Evolutionary conservation across 1,140 invertebrate genomes (phyloP).

Genomic region (Subanguina moxae): DNA sequence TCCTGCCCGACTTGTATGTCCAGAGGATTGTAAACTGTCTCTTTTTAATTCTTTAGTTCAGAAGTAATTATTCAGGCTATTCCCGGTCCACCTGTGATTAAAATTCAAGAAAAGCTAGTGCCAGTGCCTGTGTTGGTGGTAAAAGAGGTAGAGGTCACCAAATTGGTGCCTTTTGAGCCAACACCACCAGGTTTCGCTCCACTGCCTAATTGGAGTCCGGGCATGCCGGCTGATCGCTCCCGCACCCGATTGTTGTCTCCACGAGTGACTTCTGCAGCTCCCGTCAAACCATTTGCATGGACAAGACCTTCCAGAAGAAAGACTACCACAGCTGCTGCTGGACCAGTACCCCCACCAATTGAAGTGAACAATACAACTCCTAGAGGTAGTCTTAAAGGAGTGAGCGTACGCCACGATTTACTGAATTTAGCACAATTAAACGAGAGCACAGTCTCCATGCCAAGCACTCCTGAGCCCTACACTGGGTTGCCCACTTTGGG

Average conservation of each 20-base stretch:
- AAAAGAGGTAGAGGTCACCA: slow-evolving; percentile 58
- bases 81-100: slow-evolving; percentile 54
- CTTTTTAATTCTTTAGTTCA: background rate
- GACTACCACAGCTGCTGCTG: slow-evolving; percentile 1
- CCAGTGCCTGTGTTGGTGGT: slow-evolving; percentile 58
- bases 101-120: slow-evolving; percentile 57
- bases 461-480: slow-evolving; percentile 51
- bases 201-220: slow-evolving; percentile 51
- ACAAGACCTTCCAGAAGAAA: slow-evolving; percentile 17
- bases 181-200: slow-evolving; percentile 58
- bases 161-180: slow-evolving; percentile 56
- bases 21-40: slow-evolving; percentile 43
- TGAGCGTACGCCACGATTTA: background rate
- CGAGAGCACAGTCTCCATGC: slow-evolving; percentile 4
- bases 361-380: background rate
- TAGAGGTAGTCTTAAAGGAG: background rate
- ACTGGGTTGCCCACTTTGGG: slow-evolving; percentile 55
- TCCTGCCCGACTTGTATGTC: slow-evolving; percentile 55
- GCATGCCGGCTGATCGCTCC: slow-evolving; percentile 55
- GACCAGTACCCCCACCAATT: slow-evolving; percentile 12
- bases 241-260: slow-evolving; percentile 45
- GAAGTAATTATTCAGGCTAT: slow-evolving; percentile 10
- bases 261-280: slow-evolving; percentile 7
- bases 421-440: slow-evolving; percentile 10
- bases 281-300: slow-evolving; percentile 15